Conservation (phyloP, 2,797 vertebrate genomes). For the Ctenopoma multispine region DNA sequence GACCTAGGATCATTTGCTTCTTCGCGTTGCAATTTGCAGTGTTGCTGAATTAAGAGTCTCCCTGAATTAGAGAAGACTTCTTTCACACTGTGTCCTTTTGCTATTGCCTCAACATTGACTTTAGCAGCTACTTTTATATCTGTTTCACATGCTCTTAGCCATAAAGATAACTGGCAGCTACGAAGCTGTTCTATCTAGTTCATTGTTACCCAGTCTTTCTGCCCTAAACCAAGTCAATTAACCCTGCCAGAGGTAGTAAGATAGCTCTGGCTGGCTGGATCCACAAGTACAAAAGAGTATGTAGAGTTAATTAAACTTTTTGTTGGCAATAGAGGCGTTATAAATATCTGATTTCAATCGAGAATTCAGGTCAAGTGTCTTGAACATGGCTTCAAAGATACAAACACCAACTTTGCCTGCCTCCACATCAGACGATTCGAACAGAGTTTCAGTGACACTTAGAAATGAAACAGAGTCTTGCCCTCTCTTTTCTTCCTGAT, state of each 20-base stretch:
- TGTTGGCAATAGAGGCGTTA: constrained; percentile 53
- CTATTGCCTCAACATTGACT: constrained; percentile 35
- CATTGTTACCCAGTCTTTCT: constrained; percentile 50
- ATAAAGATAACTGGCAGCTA: constrained; percentile 62
- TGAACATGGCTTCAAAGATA: constrained; percentile 42
- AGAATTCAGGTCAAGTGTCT: constrained; percentile 60
- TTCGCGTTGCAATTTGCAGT: background rate
- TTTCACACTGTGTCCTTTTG: constrained; percentile 46
- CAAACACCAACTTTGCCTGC: constrained; percentile 34
- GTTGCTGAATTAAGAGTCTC: constrained; percentile 14
- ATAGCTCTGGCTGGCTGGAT: constrained; percentile 35
- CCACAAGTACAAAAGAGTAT: constrained; percentile 37
- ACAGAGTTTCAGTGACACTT: constrained; percentile 31
- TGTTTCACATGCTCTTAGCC: constrained; percentile 54
- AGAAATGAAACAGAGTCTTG: constrained; percentile 22
- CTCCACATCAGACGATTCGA: constrained; percentile 26
- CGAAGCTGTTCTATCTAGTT: constrained; percentile 45
- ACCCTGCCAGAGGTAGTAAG: constrained; percentile 59
- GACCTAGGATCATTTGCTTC: constrained; percentile 12
- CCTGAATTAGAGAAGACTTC: constrained; percentile 6
- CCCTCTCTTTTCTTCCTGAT: constrained; percentile 29
- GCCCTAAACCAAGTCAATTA: constrained; percentile 67
- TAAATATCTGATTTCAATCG: constrained; percentile 68
- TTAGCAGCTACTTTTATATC: constrained; percentile 42
- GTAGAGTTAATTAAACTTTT: constrained; percentile 68